Conservation (phyloP, 2,888 invertebrate species). For the Dynastes maya region DNA sequence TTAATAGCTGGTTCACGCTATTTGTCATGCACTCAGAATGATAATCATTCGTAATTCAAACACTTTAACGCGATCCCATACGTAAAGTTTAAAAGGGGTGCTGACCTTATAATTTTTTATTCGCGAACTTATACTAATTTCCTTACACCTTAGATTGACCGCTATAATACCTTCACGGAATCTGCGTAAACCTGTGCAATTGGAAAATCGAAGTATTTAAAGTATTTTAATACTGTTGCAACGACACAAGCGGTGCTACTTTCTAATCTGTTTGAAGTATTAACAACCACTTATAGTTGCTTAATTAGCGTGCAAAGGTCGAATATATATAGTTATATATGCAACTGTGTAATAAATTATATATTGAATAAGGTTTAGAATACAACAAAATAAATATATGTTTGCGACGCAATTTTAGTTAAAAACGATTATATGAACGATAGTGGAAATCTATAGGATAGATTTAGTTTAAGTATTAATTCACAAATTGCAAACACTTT, state of each 20-base stretch:
- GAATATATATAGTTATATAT: neutral
- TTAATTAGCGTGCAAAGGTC: conserved; percentile 4
- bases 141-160: neutral
- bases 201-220: conserved; percentile 1
- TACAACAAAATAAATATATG: too few species aligned
- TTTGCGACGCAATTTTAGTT: too few species aligned
- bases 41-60: too few species aligned
- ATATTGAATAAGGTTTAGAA: neutral
- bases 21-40: too few species aligned
- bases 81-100: neutral
- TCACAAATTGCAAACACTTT: too few species aligned
- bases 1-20: too few species aligned
- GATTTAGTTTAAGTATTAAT: too few species aligned
- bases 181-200: neutral
- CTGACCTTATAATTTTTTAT: too few species aligned
- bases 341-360: neutral
- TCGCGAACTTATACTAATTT: too few species aligned
- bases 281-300: neutral
- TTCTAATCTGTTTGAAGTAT: conserved; percentile 5
- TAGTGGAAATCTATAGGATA: too few species aligned
- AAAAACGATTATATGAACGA: too few species aligned
- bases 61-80: neutral
- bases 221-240: conserved; percentile 12
- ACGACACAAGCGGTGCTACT: neutral
- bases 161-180: neutral